Base-by-base conservation (phyloP, 2,113 vertebrate species). In the Irena cyanogastra region DNA sequence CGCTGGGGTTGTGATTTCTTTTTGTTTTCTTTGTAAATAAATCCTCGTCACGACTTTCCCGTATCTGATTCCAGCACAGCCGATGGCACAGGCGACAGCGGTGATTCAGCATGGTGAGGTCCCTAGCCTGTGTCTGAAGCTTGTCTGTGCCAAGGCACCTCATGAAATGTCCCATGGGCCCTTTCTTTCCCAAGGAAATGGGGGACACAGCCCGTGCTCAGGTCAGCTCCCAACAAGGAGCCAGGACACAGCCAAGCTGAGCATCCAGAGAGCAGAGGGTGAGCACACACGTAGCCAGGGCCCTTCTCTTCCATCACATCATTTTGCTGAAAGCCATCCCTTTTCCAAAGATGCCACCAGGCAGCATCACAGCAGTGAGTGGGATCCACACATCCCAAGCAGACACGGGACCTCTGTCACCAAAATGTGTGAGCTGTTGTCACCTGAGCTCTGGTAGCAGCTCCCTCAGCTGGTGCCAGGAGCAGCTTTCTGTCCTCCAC, bases 21-120 rank as follows among this genome's bases (percentile, higher is more conserved):
- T 61, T 71, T 92, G 44, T 87, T 97, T 90, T 94, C 59, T 82
- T 66, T 92, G 56, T 91, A 94, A 95, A 91, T 75, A 84, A 91
- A 92, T 52, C 30, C 44, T 45, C 13, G 5, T 17, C 49, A 83
- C 0, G 4, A 44, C n/a, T 80, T 87, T 76, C 35, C 42, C 19
- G 64, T 49, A 35, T 50, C 74, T 84, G 84, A 64, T 39, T 75
- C 69, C 64, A 42, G 10, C 14, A 27, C 23, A 28, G 9, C 0
- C 3, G 5, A 47, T 42, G 60, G 47, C 59, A 52, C 21, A n/a
- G 16, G 26, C 0, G 1, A n/a, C 49, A 45, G 39, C 10, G 3
- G 5, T 78, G 89, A 63, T 57, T 89, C 68, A 39, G 26, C 50
- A 35, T 15, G 47, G 14, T n/a, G 47, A 93, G 16, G 56, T 72